Evolutionary conservation across 2,888 invertebrate genomes (phyloP).

Genomic region (Petrolisthes manimaculis): DNA sequence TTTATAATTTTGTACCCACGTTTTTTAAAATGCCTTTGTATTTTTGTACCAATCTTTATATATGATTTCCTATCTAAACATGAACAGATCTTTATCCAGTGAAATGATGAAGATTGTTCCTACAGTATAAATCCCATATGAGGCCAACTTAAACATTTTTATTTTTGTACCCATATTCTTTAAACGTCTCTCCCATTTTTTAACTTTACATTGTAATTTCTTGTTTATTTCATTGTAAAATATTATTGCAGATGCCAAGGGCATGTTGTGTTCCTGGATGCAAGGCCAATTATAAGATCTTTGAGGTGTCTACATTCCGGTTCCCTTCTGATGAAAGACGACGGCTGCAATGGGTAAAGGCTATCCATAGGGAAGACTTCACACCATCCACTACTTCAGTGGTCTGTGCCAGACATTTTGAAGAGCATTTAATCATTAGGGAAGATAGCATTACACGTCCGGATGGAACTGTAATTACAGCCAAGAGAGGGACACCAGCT

Average conservation of each 20-base stretch:
- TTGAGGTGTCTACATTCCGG: slow-evolving; percentile 21
- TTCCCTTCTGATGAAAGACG: slow-evolving; percentile 28
- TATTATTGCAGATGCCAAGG: slow-evolving; percentile 37
- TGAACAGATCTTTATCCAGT: too few relatives aligned
- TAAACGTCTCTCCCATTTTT: too few relatives aligned
- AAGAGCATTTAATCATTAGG: not conserved
- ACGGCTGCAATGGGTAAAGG: slow-evolving; percentile 19
- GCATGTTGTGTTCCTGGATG: slow-evolving; percentile 13
- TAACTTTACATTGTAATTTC: too few relatives aligned
- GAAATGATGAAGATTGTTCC: too few relatives aligned
- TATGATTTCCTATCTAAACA: too few relatives aligned
- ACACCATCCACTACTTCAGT: not conserved
- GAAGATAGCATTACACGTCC: slow-evolving; percentile 28
- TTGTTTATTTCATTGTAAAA: not conserved
- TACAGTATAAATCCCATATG: too few relatives aligned
- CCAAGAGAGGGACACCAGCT: not conserved
- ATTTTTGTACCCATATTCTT: too few relatives aligned
- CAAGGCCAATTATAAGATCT: slow-evolving; percentile 14
- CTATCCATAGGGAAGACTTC: slow-evolving; percentile 26
- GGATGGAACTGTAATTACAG: slow-evolving; percentile 25
- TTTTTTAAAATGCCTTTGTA: too few relatives aligned
- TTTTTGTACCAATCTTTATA: too few relatives aligned
- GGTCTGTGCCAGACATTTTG: slow-evolving; percentile 35
- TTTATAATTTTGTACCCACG: too few relatives aligned
- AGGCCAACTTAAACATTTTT: too few relatives aligned